These are phyloP conservation scores for Mus minutoides DNA, from an alignment of 2,797 vertebrate species.

Conservation along the genomic window DNA sequence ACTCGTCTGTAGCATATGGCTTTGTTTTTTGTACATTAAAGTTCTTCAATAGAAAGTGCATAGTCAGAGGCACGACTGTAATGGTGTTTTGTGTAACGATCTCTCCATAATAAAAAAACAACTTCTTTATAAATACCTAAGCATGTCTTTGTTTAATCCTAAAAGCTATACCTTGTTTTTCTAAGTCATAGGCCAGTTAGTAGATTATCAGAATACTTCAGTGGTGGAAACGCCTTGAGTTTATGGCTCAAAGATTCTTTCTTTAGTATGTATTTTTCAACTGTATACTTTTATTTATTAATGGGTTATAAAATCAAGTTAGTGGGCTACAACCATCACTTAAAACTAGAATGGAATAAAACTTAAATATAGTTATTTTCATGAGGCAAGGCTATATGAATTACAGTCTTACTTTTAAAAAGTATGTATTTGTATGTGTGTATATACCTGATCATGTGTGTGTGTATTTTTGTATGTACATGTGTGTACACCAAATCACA, in stretches of 20 bases:
- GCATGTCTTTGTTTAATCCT: not conserved
- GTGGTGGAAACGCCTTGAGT: constrained; percentile 22
- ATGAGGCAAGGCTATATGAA: constrained; percentile 28
- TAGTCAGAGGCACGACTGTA: not conserved
- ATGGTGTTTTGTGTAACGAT: constrained; percentile 3
- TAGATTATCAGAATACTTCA: constrained; percentile 46
- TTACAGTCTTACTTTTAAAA: not conserved
- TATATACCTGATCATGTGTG: not conserved
- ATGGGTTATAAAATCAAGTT: constrained; percentile 50
- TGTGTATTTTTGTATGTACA: not conserved
- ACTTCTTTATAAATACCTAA: constrained; percentile 32
- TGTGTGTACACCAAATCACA: not conserved
- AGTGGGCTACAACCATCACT: not conserved
- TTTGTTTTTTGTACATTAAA: not conserved
- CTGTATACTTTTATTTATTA: constrained; percentile 35
- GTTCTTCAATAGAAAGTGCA: not conserved
- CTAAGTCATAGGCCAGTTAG: not conserved
- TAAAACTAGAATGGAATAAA: constrained; percentile 35
- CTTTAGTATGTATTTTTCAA: constrained; percentile 37
- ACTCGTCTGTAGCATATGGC: not conserved
- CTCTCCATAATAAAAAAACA: constrained; percentile 2
- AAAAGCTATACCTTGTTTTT: constrained; percentile 47
- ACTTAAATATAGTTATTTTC: not conserved
- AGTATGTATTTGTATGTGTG: not conserved
- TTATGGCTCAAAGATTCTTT: constrained; percentile 49